Evolutionary conservation across 1,140 invertebrate species (phyloP).

Genomic region (Polypedilum vanderplanki): DNA sequence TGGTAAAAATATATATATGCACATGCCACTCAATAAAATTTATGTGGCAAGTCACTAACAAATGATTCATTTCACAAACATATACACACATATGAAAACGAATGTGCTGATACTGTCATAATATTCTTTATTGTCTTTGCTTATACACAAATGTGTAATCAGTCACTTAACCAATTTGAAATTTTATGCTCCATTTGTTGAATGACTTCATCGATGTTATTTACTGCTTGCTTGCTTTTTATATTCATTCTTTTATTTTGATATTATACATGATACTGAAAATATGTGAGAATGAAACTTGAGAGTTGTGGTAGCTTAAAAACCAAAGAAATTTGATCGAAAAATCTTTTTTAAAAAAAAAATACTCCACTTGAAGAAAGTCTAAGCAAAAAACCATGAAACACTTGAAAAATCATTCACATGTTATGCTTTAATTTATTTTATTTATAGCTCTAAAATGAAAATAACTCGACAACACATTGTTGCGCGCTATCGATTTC

Average conservation of each 20-base stretch:
- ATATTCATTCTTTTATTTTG: not conserved
- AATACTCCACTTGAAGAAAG: too few relatives aligned
- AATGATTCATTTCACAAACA: not conserved
- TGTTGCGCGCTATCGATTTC: too few relatives aligned
- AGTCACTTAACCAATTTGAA: conserved; percentile 9
- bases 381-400: too few relatives aligned
- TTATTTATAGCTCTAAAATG: too few relatives aligned
- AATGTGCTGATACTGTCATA: not conserved
- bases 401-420: too few relatives aligned
- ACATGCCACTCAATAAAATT: not conserved
- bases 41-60: not conserved
- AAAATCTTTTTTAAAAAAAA: too few relatives aligned
- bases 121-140: not conserved
- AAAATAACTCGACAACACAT: too few relatives aligned
- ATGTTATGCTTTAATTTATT: too few relatives aligned
- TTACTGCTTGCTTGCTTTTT: not conserved
- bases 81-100: not conserved
- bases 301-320: too few relatives aligned
- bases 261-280: too few relatives aligned
- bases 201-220: not conserved
- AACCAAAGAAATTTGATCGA: too few relatives aligned
- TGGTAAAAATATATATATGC: not conserved
- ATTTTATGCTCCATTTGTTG: conserved; percentile 12
- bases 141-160: not conserved
- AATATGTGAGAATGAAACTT: too few relatives aligned